Evolutionary conservation across 2,888 invertebrate genomes (phyloP), one percentile per base, ranked within the genome.

Genomic region (Argyresthia goedartella): DNA sequence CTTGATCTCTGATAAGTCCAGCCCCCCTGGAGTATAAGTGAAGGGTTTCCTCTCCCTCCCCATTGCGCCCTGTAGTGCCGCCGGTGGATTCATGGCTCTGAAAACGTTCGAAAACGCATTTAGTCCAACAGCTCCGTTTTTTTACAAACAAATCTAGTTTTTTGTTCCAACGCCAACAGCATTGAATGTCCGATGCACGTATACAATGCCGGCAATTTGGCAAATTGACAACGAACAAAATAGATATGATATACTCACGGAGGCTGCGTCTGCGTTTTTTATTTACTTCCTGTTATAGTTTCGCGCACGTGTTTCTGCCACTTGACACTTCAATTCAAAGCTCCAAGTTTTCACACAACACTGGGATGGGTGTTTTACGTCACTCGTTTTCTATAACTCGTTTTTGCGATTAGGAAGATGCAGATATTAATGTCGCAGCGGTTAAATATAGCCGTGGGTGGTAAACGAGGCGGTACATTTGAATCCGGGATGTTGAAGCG

Each of bases 21-120:
- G 88, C 63, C 97, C 97, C 10, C 97, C 96, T 1, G 97, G 97
- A 34, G 96, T 95, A 75, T 97, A 97, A 25, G 97, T 97, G 75
- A 97, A 97, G 39, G 97, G 97, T 77, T 97, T 97, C 73, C 96
- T 95, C 75, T 97, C 96, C 80, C 95, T 95, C 73, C 92, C 93
- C 93, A 95, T 93, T 49, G 96, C 96, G 76, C 95, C 92, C 70
- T 94, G 93, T 54, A 97, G 91, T 59, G 95, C 95, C 57, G 93
- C 90, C 54, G 97, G 96, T 49, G 95, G 94, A 78, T 94, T 84
- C 86, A 86, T 86, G 58, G 69, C 67, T 67, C 39, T 48, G 48
- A 48, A 48, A 48, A 13, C 48, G 48, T 48, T 44, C 44, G 44
- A 44, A 33, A 51, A 41, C 34, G 33, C 41, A 52, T 34, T 45